phyloP scores from a whole-genome alignment of 2,113 vertebrate species.

The Felis chaus region DNA sequence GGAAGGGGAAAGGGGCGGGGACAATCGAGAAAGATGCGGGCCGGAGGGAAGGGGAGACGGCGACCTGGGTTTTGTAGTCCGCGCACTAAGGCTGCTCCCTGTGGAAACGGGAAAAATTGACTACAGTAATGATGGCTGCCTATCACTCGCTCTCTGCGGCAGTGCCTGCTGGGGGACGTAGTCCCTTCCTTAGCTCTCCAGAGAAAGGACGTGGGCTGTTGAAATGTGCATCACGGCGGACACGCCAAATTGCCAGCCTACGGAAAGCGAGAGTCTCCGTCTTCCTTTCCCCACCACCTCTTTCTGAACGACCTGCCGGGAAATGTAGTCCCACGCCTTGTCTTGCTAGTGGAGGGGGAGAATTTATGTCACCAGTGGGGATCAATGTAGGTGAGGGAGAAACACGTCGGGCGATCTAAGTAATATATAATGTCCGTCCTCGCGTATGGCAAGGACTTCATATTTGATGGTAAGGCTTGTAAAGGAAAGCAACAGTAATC shows the following conservation, averaged over 20 bases:
- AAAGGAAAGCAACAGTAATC: constrained; percentile 28
- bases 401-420: background rate
- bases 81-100: background rate
- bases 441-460: background rate
- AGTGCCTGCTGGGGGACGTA: constrained; percentile 62
- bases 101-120: background rate
- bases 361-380: constrained; percentile 37
- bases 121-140: constrained; percentile 57
- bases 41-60: background rate
- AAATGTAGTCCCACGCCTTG: constrained; percentile 58
- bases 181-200: background rate
- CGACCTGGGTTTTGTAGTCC: constrained; percentile 66
- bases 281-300: background rate
- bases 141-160: background rate
- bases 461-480: background rate
- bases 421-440: background rate
- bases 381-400: background rate
- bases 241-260: background rate
- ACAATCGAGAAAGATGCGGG: constrained; percentile 38
- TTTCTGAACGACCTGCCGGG: background rate
- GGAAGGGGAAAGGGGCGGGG: constrained; percentile 63
- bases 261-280: constrained; percentile 24
- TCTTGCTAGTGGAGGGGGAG: background rate
- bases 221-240: background rate
- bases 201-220: constrained; percentile 26